These are phyloP conservation scores for Sebastiscus tertius DNA, from an alignment of 2,797 vertebrate species.

Conservation along the genomic window DNA sequence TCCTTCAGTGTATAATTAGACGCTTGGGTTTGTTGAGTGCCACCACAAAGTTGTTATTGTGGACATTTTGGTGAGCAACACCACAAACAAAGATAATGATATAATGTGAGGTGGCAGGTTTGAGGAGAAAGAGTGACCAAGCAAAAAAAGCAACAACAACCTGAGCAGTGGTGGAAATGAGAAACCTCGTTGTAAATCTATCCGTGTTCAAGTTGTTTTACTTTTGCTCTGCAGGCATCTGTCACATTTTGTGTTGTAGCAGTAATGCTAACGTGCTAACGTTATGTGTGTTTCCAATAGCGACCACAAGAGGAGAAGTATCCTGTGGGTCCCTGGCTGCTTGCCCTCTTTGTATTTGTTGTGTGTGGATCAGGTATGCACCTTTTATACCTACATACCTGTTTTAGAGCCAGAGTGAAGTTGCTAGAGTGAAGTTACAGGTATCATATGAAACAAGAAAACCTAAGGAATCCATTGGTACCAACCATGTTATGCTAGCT, in stretches of 20 bases:
- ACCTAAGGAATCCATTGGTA: too few relatives aligned
- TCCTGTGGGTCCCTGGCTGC: conserved; percentile 93
- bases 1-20: conserved; percentile 17
- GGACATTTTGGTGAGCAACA: background rate
- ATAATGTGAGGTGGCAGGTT: background rate
- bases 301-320: conserved; percentile 90
- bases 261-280: conserved; percentile 1
- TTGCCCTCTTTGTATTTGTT: conserved; percentile 96
- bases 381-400: background rate
- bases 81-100: background rate
- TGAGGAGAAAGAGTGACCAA: background rate
- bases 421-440: too few relatives aligned
- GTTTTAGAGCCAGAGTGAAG: too few relatives aligned
- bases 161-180: background rate
- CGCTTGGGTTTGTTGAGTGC: background rate
- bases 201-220: background rate
- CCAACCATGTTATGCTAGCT: too few relatives aligned
- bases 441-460: too few relatives aligned
- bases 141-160: background rate
- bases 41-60: conserved; percentile 9
- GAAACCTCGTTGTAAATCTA: background rate
- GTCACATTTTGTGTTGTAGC: background rate
- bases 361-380: conserved; percentile 93
- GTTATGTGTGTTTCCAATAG: conserved; percentile 39
- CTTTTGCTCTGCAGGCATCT: conserved; percentile 26